phyloP scores from a whole-genome alignment of 2,113 vertebrate species.

The Trinectes maculatus region DNA sequence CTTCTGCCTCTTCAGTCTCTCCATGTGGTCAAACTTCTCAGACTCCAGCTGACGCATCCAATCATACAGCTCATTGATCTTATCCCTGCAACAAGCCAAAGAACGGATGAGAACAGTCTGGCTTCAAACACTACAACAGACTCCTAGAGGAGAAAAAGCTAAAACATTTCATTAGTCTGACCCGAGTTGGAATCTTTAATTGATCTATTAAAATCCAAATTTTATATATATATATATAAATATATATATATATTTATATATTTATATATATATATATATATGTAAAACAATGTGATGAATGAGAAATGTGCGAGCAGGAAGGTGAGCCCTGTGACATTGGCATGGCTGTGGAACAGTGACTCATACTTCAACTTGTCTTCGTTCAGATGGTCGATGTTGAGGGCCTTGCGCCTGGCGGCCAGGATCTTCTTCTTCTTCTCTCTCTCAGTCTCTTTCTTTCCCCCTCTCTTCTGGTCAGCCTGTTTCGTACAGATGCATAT shows the following conservation, averaged over 20 bases:
- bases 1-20: conserved; percentile 97
- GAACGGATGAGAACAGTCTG: neutral
- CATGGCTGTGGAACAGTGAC: neutral
- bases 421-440: conserved; percentile 99
- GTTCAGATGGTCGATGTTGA: conserved; percentile 94
- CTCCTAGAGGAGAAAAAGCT: neutral
- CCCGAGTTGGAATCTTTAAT: too few relatives aligned
- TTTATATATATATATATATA: too few relatives aligned
- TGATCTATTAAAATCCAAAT: too few relatives aligned
- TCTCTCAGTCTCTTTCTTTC: conserved; percentile 98
- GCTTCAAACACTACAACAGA: neutral
- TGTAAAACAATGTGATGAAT: too few relatives aligned
- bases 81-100: conserved; percentile 84
- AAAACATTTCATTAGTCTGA: neutral
- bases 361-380: conserved; percentile 94
- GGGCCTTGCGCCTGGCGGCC: conserved; percentile 91
- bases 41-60: conserved; percentile 90
- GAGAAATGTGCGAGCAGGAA: neutral
- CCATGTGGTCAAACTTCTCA: conserved; percentile 93
- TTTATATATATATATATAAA: too few relatives aligned
- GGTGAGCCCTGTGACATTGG: neutral
- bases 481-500: conserved; percentile 55
- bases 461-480: conserved; percentile 97
- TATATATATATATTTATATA: too few relatives aligned
- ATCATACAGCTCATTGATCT: conserved; percentile 92